Evolutionary conservation across 2,888 invertebrate genomes (phyloP), one percentile per base, ranked within the genome.

Genomic region (Amblyjoppa proteus): DNA sequence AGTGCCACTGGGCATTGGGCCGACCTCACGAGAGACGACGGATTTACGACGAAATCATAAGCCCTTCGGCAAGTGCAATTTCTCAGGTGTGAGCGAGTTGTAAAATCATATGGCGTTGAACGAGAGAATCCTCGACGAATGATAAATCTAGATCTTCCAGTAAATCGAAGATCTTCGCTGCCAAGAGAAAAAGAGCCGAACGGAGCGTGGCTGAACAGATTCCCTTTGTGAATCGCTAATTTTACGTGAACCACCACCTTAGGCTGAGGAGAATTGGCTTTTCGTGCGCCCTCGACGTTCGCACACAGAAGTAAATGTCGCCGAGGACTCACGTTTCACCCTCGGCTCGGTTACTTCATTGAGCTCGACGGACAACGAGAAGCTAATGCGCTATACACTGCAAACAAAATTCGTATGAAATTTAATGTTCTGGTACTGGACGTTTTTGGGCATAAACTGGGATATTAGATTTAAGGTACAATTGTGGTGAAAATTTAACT

Each of bases 1-100:
- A 61, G 34, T 73, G 38, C 81, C 81, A 69, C 53, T 31, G 84
- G 77, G 84, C 53, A 41, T 77, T 58, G 53, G 61, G 76, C 77
- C 84, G 84, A 58, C 38, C n/a, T n/a, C 41, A 41, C 25, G 5
- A 31, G 20, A 41, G 45, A 79, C 83, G 75, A 80, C 71, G 31
- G 74, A 71, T 49, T 61, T 45, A 71, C 71, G 70, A 84, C 70
- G 80, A 84, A 75, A 45, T 25, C 78, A 45, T 69, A 51, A 83
- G 61, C 70, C 64, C 53, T 38, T 49, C 64, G 28, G 45, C n/a
- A 34, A 45, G 38, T 31, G 31, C 71, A 51, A 11, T 41, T 71
- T 53, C 64, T 70, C 49, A 31, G 66, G 45, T 77, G 45, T 73
- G 20, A 53, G 34, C 25, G 49, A 49, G 31, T 58, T 9, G 31